Evolutionary conservation across 2,113 vertebrate species (phyloP), one percentile per base, ranked within the genome.

Genomic region (Arizona elegans): DNA sequence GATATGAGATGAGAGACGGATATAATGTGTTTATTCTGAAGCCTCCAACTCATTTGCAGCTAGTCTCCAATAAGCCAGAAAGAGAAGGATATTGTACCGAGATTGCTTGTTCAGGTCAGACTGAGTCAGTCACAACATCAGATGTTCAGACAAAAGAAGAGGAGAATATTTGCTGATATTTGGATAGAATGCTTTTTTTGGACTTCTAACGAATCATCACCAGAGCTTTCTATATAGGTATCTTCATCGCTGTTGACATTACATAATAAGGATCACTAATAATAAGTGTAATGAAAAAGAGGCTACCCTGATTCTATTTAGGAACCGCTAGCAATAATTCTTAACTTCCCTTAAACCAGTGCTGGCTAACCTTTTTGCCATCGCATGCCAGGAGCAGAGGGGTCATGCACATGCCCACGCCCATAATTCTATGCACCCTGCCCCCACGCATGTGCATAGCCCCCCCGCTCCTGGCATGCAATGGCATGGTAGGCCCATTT

Each of bases 21-120:
- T 87, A 85, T 86, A 85, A 65, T 87, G 90, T 70, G 89, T 93
- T 93, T 90, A 93, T 93, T 87, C 87, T 89, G 1, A 91, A 0
- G 86, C 11, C n/a, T 87, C 62, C 54, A 3, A 53, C 9, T 38
- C 4, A 89, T 86, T 54, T 15, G 0, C 5, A 55, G 59, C 50
- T 92, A 55, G 52, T 88, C 94, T 91, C 0, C 9, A 88, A 38
- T 43, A 53, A 92, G 26, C 17, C 59, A 81, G 21, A 50, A 29
- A 87, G 17, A n/a, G 38, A 29, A 55, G 21, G 23, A 43, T 89
- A 17, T 56, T 11, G 21, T 12, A 29, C 24, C 13, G 8, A 88
- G 33, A 29, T 87, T 88, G 8, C 2, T 81, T 38, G 75, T 81
- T 81, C 33, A 81, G 75, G 75, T 38, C 75, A 81, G 75, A 81